Evolutionary conservation across 2,888 invertebrate species (phyloP).

Genomic region (Campoletis raptor): DNA sequence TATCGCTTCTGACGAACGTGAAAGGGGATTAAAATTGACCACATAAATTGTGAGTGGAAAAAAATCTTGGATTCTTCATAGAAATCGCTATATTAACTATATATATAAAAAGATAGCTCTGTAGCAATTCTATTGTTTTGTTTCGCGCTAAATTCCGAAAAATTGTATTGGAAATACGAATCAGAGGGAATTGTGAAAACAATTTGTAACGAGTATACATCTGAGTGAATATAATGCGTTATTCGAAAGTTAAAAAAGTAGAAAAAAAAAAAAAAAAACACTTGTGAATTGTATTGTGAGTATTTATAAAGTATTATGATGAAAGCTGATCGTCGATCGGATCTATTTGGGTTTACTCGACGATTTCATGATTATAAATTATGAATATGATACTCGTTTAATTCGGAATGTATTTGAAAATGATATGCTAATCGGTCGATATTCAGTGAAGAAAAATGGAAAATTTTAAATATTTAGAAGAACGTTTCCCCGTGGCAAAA

Average conservation of each 20-base stretch:
- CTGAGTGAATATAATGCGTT: neutral
- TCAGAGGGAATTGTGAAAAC: neutral
- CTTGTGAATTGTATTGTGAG: neutral
- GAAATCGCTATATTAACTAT: neutral
- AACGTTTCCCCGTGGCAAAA: neutral
- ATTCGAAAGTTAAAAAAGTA: neutral
- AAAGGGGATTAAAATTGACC: neutral
- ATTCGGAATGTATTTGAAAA: neutral
- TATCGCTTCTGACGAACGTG: neutral
- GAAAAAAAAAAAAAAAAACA: neutral
- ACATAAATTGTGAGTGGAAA: neutral
- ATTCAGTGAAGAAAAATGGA: neutral
- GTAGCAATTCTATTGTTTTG: neutral
- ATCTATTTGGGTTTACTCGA: neutral
- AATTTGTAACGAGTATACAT: neutral
- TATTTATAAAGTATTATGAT: neutral
- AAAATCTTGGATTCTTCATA: neutral
- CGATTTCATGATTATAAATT: neutral
- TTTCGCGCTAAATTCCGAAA: neutral
- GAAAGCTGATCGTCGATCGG: neutral
- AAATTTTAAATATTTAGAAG: neutral
- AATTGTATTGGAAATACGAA: constrained; percentile 2
- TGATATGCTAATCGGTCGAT: neutral
- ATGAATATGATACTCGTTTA: neutral
- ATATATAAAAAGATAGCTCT: neutral